A percentile compares a stretch with the other conserved stretches of the same genome.
These are phyloP conservation scores for Mnemiopsis leidyi DNA, from an alignment of 37 sponge, comb jelly and placozoan species.

Conservation along the genomic window DNA sequence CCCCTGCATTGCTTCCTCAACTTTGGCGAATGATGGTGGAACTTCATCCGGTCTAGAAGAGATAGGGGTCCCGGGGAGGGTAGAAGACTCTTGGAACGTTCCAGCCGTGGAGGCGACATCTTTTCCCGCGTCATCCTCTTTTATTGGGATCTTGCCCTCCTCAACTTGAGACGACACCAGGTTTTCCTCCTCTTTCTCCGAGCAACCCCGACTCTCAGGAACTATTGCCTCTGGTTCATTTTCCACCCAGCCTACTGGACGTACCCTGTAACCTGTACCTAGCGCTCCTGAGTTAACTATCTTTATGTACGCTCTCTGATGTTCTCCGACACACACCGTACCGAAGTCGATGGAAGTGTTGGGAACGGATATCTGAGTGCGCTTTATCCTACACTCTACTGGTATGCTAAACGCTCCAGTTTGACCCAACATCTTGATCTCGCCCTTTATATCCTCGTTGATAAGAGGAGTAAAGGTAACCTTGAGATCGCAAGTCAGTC, in stretches of 20 bases:
- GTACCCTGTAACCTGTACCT: constrained; percentile 71
- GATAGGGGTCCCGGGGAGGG: constrained; percentile 1
- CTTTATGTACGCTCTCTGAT: constrained; percentile 57
- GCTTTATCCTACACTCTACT: constrained; percentile 76
- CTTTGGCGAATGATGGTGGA: neutral
- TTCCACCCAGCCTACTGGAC: neutral
- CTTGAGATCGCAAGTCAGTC: constrained; percentile 81
- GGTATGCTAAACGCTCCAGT: constrained; percentile 91
- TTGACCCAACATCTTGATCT: constrained; percentile 76
- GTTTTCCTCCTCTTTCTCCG: neutral
- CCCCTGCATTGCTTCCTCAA: neutral
- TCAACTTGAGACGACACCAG: neutral
- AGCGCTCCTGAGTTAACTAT: constrained; percentile 82
- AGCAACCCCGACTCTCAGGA: neutral
- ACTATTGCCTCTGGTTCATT: neutral
- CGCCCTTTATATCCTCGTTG: constrained; percentile 76
- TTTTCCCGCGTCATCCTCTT: neutral
- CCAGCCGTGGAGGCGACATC: neutral
- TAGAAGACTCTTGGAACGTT: neutral
- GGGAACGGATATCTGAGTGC: constrained; percentile 31
- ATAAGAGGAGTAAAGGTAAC: constrained; percentile 85
- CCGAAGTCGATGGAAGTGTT: constrained; percentile 74
- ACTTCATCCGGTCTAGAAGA: neutral
- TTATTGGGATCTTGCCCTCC: neutral
- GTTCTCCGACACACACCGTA: constrained; percentile 83